Evolutionary conservation across 2,797 vertebrate genomes (phyloP), one percentile per base, ranked within the genome.

Genomic region (Onychomys arenicola): DNA sequence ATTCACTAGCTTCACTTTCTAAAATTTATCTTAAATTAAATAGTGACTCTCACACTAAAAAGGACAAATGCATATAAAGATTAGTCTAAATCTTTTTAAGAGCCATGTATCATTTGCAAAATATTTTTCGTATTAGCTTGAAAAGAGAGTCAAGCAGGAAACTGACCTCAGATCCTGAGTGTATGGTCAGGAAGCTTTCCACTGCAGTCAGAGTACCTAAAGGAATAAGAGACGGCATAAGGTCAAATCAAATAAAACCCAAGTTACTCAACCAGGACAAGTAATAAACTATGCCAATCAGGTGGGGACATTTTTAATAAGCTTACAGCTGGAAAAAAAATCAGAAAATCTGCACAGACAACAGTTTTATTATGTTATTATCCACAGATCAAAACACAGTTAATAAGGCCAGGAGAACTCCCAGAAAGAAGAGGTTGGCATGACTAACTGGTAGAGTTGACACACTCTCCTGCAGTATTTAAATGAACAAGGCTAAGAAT

Each of bases 171-270:
- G 99, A 98, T 93, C 99, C 99, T 82, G 98, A 52, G 52, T 98
- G 97, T 87, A 99, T 12, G 0, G 98, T 99, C 97, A 99, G 98
- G 98, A 99, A 99, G 97, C 99, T 99, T 98, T 99, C 99, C 25
- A 99, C 98, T 63, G 99, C 98, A 81, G 99, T 99, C 97, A 99
- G 98, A 10, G 99, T 99, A 86, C 99, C 99, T 99, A 97, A 77
- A 96, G 98, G 84, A 81, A 23, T 88, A 67, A 1, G 71, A 89
- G 96, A 97, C 0, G 10, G 52, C 90, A 83, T 52, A 89, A 92
- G 49, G 23, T 63, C 55, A 85, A 91, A 91, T 63, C 23, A 69
- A 95, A 63, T 92, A n/a, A 95, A 89, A 91, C 71, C 89, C 57
- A 14, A 46, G 52, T 76, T 59, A 67, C 52, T 78, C 17, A 55